Percentiles rank a stretch among this genome's conserved stretches.
These are phyloP conservation scores for Caenorhabditis elegans DNA, from an alignment of 1,140 invertebrate species.

Conservation along the genomic window WBcel235 BX284606.5:9091001-9091500, in stretches of 20 bases:
- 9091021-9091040: too few species aligned
- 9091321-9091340: constrained; percentile 87
- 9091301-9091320: constrained; percentile 69
- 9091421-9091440: neutral
- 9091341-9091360: constrained; percentile 86
- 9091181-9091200: neutral
- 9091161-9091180: constrained; percentile 39
- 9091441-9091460: too few species aligned
- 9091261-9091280: too few species aligned
- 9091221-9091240: too few species aligned
- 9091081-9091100: constrained; percentile 22
- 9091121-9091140: constrained; percentile 65
- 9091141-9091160: constrained; percentile 65
- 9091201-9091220: neutral
- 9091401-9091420: neutral
- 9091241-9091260: too few species aligned
- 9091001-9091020: too few species aligned
- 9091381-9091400: neutral
- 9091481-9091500: too few species aligned
- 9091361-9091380: constrained; percentile 74
- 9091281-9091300: too few species aligned
- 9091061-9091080: too few species aligned
- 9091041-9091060: too few species aligned
- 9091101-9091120: constrained; percentile 61
- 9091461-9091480: too few species aligned